Evolutionary conservation across 2,797 vertebrate species (phyloP).

Genomic region (Schizopygopsis pylzovi): DNA sequence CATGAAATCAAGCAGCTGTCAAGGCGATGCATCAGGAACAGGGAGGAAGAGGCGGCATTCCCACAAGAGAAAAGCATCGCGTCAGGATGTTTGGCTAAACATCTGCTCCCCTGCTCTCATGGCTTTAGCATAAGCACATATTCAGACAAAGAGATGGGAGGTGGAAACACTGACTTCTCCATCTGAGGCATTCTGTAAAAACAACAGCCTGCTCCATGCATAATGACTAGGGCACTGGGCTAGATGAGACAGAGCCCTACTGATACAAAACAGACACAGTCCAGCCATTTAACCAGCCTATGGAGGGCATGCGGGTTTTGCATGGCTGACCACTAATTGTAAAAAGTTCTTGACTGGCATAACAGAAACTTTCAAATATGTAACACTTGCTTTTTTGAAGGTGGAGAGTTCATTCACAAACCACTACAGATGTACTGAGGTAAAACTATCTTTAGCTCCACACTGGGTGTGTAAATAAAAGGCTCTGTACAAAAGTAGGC

Average conservation of each 20-base stretch:
- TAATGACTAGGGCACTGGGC: conserved; percentile 44
- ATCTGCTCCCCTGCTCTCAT: conserved; percentile 95
- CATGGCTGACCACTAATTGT: conserved; percentile 22
- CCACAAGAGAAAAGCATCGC: conserved; percentile 86
- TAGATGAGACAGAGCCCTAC: conserved; percentile 33
- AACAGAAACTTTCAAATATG: conserved; percentile 32
- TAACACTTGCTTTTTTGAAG: conserved; percentile 24
- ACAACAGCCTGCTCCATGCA: conserved; percentile 55
- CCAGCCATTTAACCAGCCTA: conserved; percentile 23
- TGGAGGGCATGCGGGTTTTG: conserved; percentile 5
- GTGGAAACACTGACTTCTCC: conserved; percentile 81
- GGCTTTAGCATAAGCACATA: conserved; percentile 87
- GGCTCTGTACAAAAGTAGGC: background rate
- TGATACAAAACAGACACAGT: conserved; percentile 23
- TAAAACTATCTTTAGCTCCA: background rate
- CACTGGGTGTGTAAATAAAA: background rate
- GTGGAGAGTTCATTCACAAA: background rate
- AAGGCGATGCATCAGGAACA: conserved; percentile 95
- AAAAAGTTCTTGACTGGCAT: conserved; percentile 34
- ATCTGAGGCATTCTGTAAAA: conserved; percentile 71
- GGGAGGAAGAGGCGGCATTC: conserved; percentile 86
- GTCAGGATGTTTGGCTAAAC: conserved; percentile 97
- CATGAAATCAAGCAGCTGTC: conserved; percentile 99
- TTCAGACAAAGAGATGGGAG: conserved; percentile 90
- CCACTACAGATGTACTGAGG: background rate